Conservation (phyloP, 2,888 invertebrate species). For the Pyralis farinalis region DNA sequence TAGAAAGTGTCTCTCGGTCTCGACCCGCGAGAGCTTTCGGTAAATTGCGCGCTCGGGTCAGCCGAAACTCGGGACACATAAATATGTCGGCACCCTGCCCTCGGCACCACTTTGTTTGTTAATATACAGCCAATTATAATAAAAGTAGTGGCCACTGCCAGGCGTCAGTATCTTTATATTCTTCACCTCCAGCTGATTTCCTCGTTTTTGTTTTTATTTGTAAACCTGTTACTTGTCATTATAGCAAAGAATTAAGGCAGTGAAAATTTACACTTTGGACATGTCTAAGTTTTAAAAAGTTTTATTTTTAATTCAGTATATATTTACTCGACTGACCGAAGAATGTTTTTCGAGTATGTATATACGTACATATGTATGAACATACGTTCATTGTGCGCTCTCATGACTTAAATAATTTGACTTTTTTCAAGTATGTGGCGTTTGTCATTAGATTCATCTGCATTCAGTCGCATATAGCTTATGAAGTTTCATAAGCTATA, state of each 20-base stretch:
- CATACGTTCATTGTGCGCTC: no score
- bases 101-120: conserved; percentile 70
- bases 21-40: conserved; percentile 64
- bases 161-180: conserved; percentile 67
- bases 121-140: conserved; percentile 73
- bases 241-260: background rate
- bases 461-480: no score
- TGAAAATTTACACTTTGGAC: no score
- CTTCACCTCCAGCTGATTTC: conserved; percentile 47
- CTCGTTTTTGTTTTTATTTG: conserved; percentile 32
- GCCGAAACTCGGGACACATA: conserved; percentile 60
- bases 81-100: conserved; percentile 71
- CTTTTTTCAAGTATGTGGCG: no score
- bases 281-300: no score
- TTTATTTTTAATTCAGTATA: no score
- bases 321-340: no score
- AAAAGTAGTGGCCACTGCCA: conserved; percentile 62
- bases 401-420: no score
- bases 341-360: no score
- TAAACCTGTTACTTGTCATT: background rate
- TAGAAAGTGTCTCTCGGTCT: conserved; percentile 76
- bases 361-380: no score
- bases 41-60: conserved; percentile 71
- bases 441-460: no score
- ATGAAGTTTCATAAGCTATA: no score